phyloP scores from a whole-genome alignment of 2,888 invertebrate genomes.

The Synanthedon myopaeformis region DNA sequence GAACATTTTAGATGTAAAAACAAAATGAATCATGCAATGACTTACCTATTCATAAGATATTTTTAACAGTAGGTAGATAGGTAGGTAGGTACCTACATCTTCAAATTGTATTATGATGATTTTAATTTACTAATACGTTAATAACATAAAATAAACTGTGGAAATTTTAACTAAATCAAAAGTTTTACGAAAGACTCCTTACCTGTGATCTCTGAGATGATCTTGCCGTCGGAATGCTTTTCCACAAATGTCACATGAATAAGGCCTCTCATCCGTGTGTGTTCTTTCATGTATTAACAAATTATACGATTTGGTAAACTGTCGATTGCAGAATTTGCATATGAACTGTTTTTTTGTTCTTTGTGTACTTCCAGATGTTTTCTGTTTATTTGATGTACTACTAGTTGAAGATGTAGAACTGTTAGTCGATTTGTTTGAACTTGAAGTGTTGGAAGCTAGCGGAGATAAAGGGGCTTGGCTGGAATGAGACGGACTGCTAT shows the following conservation, averaged over 20 bases:
- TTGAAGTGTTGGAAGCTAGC: slow-evolving; percentile 52
- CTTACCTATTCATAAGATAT: slow-evolving; percentile 24
- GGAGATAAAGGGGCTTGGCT: slow-evolving; percentile 52
- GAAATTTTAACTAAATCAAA: neutral
- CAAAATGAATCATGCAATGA: slow-evolving; percentile 31
- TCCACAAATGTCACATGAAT: slow-evolving; percentile 97
- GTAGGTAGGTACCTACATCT: neutral
- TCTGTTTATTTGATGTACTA: slow-evolving; percentile 59
- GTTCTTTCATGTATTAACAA: slow-evolving; percentile 97
- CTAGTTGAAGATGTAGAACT: slow-evolving; percentile 56
- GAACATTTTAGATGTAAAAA: slow-evolving; percentile 21
- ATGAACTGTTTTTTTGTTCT: slow-evolving; percentile 98
- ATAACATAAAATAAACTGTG: slow-evolving; percentile 1
- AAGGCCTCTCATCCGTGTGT: slow-evolving; percentile 97
- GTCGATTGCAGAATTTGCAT: slow-evolving; percentile 96
- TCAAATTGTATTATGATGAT: neutral
- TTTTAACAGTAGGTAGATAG: neutral
- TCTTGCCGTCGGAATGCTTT: slow-evolving; percentile 98
- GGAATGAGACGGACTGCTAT: slow-evolving; percentile 42
- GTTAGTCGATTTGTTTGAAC: slow-evolving; percentile 54
- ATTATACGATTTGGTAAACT: slow-evolving; percentile 98
- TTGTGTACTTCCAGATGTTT: slow-evolving; percentile 72
- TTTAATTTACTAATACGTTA: neutral
- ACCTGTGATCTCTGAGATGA: slow-evolving; percentile 94
- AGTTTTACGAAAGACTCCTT: slow-evolving; percentile 17